Evolutionary conservation across 2,113 vertebrate genomes (phyloP).

Genomic region (Felis catus): F.catus_Fca126_mat1.0 CM031413.1:119238001-119238500

Average conservation of each 20-base stretch:
- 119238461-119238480: too few species aligned
- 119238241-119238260: not conserved
- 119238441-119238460: too few species aligned
- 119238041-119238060: not conserved
- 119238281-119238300: not conserved
- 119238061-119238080: not conserved
- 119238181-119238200: not conserved
- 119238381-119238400: too few species aligned
- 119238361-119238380: not conserved
- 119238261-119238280: not conserved
- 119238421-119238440: too few species aligned
- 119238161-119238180: not conserved
- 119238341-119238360: not conserved
- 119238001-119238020: not conserved
- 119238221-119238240: not conserved
- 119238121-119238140: not conserved
- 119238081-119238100: not conserved
- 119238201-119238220: not conserved
- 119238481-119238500: too few species aligned
- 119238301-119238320: not conserved
- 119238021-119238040: not conserved
- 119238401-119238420: too few species aligned
- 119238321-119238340: not conserved
- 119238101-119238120: not conserved
- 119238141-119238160: not conserved